A percentile compares a stretch with the other conserved stretches of the same genome.
Evolutionary conservation across 1,140 invertebrate species (phyloP).

Genomic region (Listronotus bonariensis): DNA sequence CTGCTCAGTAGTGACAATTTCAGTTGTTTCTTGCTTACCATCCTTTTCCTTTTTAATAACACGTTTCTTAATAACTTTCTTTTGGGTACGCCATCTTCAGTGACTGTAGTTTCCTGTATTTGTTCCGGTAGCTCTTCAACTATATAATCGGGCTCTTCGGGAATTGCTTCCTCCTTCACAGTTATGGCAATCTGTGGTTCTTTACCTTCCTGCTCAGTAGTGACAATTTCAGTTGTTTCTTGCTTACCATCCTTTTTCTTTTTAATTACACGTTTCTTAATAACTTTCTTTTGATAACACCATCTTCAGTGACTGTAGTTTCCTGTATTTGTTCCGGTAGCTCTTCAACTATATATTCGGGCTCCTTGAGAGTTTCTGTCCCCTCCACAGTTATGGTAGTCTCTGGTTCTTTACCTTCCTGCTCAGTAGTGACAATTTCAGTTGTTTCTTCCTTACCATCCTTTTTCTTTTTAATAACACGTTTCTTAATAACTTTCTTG

Average conservation of each 20-base stretch:
- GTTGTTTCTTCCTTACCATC: constrained; percentile 49
- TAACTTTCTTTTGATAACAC: too few species aligned
- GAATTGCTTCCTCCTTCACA: constrained; percentile 50
- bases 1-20: constrained; percentile 51
- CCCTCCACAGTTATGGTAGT: constrained; percentile 48
- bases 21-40: constrained; percentile 43
- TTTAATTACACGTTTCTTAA: not conserved
- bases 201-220: constrained; percentile 26
- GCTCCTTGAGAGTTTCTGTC: constrained; percentile 51
- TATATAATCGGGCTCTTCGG: constrained; percentile 54
- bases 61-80: constrained; percentile 53
- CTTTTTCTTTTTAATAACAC: constrained; percentile 52
- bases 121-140: constrained; percentile 42
- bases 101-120: constrained; percentile 37
- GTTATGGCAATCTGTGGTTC: constrained; percentile 33
- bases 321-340: constrained; percentile 26
- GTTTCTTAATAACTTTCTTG: constrained; percentile 54
- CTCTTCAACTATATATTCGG: constrained; percentile 12
- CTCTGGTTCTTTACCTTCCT: constrained; percentile 53
- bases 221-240: constrained; percentile 47
- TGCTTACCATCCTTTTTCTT: constrained; percentile 43
- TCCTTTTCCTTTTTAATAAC: constrained; percentile 49
- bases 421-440: constrained; percentile 50
- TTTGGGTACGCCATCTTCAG: constrained; percentile 47
- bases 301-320: constrained; percentile 39